phyloP scores from a whole-genome alignment of 2,113 vertebrate genomes.

The Sitta europaea region DNA sequence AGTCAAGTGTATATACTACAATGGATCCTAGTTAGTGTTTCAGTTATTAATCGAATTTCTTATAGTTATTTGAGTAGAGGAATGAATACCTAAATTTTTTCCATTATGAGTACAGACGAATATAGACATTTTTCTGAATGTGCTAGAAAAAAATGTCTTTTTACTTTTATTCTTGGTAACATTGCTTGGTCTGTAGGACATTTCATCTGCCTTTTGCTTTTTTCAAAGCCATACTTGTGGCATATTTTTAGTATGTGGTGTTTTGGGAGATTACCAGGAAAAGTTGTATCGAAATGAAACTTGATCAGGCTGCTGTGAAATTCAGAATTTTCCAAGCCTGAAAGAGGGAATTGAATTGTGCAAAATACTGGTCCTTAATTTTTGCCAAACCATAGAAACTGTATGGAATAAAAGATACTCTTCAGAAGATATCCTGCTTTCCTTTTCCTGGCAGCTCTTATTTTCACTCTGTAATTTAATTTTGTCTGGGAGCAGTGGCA shows the following conservation, averaged over 20 bases:
- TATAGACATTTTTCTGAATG: neutral
- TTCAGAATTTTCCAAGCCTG: neutral
- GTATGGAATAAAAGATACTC: neutral
- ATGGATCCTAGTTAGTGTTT: neutral
- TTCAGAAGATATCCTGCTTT: neutral
- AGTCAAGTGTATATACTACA: neutral
- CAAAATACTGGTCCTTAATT: neutral
- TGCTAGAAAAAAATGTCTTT: neutral
- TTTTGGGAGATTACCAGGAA: slow-evolving; percentile 1
- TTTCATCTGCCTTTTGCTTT: neutral
- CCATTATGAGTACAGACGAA: neutral
- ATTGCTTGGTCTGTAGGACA: neutral
- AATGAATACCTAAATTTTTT: neutral
- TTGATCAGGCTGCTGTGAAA: neutral
- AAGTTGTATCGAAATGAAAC: neutral
- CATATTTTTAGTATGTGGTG: neutral
- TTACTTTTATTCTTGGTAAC: neutral
- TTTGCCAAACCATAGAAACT: neutral
- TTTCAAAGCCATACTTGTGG: neutral
- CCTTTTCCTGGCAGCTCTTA: neutral
- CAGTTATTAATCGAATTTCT: neutral
- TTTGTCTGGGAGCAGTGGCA: neutral
- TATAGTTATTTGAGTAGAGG: neutral
- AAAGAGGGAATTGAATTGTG: neutral
- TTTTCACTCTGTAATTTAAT: neutral